Percentiles rank a stretch among this genome's conserved stretches.
phyloP scores from a whole-genome alignment of 2,113 vertebrate species.

The Corythaixoides concolor region DNA sequence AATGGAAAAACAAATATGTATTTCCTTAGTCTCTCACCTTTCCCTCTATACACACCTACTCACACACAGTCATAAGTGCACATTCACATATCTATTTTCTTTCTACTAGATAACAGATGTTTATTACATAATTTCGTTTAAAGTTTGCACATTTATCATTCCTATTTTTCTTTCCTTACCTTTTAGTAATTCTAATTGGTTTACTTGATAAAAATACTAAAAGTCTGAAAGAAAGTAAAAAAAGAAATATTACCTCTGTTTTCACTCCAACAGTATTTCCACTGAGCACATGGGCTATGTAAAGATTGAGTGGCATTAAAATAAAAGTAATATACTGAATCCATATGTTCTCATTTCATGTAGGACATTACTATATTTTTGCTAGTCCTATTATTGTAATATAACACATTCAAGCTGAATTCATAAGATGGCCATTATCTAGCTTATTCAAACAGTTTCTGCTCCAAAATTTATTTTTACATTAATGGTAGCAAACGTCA shows the following conservation, averaged over 20 bases:
- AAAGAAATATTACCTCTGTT: not conserved
- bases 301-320: not conserved
- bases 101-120: not conserved
- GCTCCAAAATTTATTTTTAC: not conserved
- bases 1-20: not conserved
- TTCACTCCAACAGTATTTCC: not conserved
- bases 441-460: not conserved
- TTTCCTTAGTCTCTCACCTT: not conserved
- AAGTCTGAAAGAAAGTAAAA: not conserved
- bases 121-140: not conserved
- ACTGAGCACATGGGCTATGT: not conserved
- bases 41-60: not conserved
- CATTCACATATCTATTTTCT: not conserved
- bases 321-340: not conserved
- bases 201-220: not conserved
- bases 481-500: not conserved
- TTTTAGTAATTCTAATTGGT: not conserved
- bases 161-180: not conserved
- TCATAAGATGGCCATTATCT: not conserved
- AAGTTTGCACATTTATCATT: not conserved
- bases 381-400: not conserved
- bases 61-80: not conserved
- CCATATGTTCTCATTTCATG: not conserved
- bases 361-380: not conserved
- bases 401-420: not conserved